phyloP scores from a whole-genome alignment of 2,113 vertebrate genomes.

The Macrotis lagotis region DNA sequence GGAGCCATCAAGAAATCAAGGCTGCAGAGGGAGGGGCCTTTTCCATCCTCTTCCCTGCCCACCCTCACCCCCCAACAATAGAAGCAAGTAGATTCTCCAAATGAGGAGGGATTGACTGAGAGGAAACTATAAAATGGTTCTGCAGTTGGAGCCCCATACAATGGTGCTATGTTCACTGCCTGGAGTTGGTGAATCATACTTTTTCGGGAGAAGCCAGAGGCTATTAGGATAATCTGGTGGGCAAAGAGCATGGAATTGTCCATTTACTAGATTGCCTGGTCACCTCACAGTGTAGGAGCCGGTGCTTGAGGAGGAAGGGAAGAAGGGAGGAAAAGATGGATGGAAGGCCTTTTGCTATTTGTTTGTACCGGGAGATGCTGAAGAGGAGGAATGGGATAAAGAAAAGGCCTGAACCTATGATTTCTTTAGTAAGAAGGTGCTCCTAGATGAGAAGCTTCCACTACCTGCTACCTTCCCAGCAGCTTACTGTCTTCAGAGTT shows the following conservation, averaged over 20 bases:
- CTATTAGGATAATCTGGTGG: neutral
- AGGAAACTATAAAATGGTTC: neutral
- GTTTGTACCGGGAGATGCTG: neutral
- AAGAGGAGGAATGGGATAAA: neutral
- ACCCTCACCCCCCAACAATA: neutral
- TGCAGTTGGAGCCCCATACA: neutral
- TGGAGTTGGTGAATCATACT: neutral
- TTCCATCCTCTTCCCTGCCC: neutral
- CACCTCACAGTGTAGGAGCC: neutral
- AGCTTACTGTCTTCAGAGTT: neutral
- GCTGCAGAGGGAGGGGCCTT: neutral
- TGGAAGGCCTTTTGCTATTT: neutral
- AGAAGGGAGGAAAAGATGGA: neutral
- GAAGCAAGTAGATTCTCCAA: neutral
- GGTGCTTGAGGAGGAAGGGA: neutral
- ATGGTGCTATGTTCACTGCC: neutral
- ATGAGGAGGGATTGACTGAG: neutral
- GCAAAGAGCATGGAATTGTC: neutral
- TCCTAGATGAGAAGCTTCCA: neutral
- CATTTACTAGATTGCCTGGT: neutral
- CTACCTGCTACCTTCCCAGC: neutral
- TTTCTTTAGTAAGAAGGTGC: neutral
- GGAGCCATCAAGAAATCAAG: constrained; percentile 23
- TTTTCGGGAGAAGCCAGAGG: neutral
- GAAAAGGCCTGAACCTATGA: neutral